Evolutionary conservation across 2,888 invertebrate species (phyloP), one percentile per base, ranked within the genome.

Genomic region (Lepetodrilus schrolli): DNA sequence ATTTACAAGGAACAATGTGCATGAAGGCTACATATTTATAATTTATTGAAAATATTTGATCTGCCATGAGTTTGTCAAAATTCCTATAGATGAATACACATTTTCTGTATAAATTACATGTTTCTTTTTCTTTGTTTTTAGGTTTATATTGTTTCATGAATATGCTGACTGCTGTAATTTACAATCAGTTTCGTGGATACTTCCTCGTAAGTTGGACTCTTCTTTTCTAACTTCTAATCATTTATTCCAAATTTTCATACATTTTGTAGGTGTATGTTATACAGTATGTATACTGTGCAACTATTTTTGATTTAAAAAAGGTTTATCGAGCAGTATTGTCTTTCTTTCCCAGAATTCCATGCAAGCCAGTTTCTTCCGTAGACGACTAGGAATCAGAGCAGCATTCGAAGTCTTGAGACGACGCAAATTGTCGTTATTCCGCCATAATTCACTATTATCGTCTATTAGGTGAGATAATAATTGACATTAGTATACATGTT

Each of bases 81-180:
- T 1, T 1, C 20, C 10, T 17, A 50, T 1, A 1, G 1, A 50
- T 50, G 2, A 13, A 4, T 13, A 3, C n/a, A 17, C 20, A 51
- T 20, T 51, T 38, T 38, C 13, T 23, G 30, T 58, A n/a, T 23
- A 8, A 23, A 26, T 23, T 4, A 26, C n/a, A 10, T 50, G 17
- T 50, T 13, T 50, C 36, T 23, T 5, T 69, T 10, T 38, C 21
- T 4, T 13, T 69, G 13, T 69, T 73, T 74, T 4, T 82, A 89
- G 89, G 90, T 70, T 78, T 90, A 13, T 90, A 88, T 75, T 90
- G 89, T 74, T 86, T 90, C 72, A 89, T 90, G 90, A 90, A 89
- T 75, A 89, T 90, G 87, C 78, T 90, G 74, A 86, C 89, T 13
- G 90, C 90, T 66, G 88, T 90, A 20, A 88, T 90, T 38, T 90